Base-by-base conservation (phyloP, 30 jellyfish, hydroid and myxozoan species). In the Hydractinia echinata region DNA sequence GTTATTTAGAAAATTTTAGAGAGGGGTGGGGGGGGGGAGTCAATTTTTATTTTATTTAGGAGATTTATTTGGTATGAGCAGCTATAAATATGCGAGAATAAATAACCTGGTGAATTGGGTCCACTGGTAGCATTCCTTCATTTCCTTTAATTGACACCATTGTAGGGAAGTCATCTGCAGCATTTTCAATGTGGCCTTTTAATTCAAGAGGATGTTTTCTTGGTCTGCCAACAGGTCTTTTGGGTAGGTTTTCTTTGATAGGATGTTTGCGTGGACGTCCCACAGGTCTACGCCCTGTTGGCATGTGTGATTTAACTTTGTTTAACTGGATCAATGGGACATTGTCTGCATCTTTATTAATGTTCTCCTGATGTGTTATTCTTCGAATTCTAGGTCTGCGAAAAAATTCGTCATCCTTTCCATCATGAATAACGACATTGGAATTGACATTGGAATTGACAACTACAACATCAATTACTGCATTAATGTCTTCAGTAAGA, bases 191-290 rank as follows among this genome's bases (percentile, higher is more conserved):
- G 74, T 64, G 19, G 3, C 19, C 18, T 16, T 58, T 58, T 44
- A 13, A 64, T 13, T 44, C 39, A 13, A 64, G 7, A n/a, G 74
- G 74, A 13, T 80, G 53, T 61, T 80, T 80, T 19, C 87, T 51
- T 39, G 87, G 87, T 20, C 87, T 39, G 39, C 87, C 87, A 5
- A 80, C 87, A 8, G 87, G 85, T 6, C 87, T 64, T 84, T 80
- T 80, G 49, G 79, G 78, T 53, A 21, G 15, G n/a, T 80, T 66
- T 13, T 61, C 70, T 5, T 61, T 30, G 60, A 71, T 71, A 19
- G 82, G 82, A 67, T 80, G 70, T 61, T 80, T 80, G 30, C 87
- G 87, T 10, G 87, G 87, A 30, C 87, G 14, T 4, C 87, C 87
- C 48, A 80, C 69, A 15, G 86, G 84, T 14, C 85, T 49, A 39